phyloP scores from a whole-genome alignment of 1,140 invertebrate genomes.

The Ptiloglossa arizonensis region DNA sequence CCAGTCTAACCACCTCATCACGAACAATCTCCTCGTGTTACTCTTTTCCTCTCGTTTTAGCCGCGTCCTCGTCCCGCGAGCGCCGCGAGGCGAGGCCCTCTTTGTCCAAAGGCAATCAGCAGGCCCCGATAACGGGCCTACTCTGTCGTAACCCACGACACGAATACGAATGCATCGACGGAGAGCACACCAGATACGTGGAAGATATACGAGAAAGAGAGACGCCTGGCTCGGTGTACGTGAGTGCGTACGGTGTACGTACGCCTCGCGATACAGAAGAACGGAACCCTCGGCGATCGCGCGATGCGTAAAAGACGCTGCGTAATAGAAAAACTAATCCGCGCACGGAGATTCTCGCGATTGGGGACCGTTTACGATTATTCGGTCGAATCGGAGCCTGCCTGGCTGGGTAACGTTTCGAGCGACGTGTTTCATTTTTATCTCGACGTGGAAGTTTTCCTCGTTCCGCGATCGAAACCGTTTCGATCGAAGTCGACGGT shows the following conservation, averaged over 20 bases:
- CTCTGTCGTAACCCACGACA: constrained; percentile 80
- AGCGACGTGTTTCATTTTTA: too few relatives aligned
- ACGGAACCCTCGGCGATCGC: constrained; percentile 29
- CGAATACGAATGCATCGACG: constrained; percentile 65
- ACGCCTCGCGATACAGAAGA: neutral
- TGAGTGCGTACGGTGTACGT: neutral
- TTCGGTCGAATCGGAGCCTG: neutral
- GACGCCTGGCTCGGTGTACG: constrained; percentile 2
- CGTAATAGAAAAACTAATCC: constrained; percentile 67
- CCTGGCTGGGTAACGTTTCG: too few relatives aligned
- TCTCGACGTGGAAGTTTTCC: too few relatives aligned
- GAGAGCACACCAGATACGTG: constrained; percentile 62
- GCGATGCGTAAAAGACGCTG: constrained; percentile 64
- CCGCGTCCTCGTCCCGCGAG: constrained; percentile 66
- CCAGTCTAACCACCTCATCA: constrained; percentile 82
- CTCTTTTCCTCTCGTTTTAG: constrained; percentile 68
- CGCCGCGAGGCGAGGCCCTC: constrained; percentile 65
- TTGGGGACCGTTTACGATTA: neutral
- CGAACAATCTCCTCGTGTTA: constrained; percentile 79
- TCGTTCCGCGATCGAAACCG: too few relatives aligned
- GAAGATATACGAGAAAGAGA: constrained; percentile 32
- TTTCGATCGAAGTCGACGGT: too few relatives aligned
- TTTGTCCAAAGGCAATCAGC: constrained; percentile 80
- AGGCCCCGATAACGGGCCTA: constrained; percentile 80
- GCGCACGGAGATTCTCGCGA: neutral